A percentile compares a stretch with the other conserved stretches of the same genome.
Conservation (phyloP, 2,888 invertebrate genomes). For the Anthoptus insignis region DNA sequence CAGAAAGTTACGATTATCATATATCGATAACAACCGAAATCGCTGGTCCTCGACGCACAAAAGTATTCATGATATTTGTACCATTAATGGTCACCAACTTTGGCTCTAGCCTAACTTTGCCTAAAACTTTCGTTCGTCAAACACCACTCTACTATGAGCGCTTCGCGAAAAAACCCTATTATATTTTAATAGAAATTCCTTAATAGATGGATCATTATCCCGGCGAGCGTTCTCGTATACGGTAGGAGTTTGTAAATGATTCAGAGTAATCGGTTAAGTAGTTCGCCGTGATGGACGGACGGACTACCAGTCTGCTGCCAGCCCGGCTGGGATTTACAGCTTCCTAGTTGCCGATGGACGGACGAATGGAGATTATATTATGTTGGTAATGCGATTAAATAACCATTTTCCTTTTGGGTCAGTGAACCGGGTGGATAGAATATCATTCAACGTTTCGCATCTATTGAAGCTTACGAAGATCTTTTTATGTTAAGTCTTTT, state of each 20-base stretch:
- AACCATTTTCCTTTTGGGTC: constrained; percentile 19
- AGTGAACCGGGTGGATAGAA: constrained; percentile 6
- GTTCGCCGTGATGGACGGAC: constrained; percentile 11
- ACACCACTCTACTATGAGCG: too few species aligned
- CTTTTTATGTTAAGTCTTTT: neutral
- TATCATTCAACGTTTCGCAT: constrained; percentile 1
- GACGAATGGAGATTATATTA: constrained; percentile 21
- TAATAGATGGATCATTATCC: too few species aligned
- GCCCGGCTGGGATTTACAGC: constrained; percentile 15
- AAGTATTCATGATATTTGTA: too few species aligned
- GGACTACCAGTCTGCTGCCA: neutral
- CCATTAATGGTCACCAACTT: too few species aligned
- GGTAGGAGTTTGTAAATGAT: neutral
- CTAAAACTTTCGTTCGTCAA: too few species aligned
- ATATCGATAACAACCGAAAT: too few species aligned
- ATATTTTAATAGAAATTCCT: too few species aligned
- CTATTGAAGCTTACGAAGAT: neutral
- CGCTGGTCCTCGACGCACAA: too few species aligned
- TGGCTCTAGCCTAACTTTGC: too few species aligned
- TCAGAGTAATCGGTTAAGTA: neutral
- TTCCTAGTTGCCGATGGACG: constrained; percentile 13
- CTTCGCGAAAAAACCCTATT: too few species aligned
- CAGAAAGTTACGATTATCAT: too few species aligned
- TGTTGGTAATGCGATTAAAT: constrained; percentile 20
- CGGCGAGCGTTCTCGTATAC: neutral